Base-by-base conservation (phyloP, 35 echinoderm and acorn worm species). In the Ophioderma brevispina region DNA sequence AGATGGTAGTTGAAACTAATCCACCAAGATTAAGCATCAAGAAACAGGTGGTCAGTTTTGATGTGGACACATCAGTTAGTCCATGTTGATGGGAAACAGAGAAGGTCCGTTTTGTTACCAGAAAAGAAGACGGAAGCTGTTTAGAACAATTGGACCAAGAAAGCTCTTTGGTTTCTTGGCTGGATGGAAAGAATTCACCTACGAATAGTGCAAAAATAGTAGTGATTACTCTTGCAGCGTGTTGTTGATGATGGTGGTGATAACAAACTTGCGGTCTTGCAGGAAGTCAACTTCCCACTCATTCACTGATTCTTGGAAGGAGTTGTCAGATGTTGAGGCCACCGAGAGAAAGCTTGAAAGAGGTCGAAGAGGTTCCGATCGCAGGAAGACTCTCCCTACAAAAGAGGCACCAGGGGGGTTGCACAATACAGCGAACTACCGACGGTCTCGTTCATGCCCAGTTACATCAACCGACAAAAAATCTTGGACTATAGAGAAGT, bases 31-130 rank as follows among this genome's bases (percentile, higher is more conserved):
- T 70, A 70, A 70, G 59, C 59, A 8, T 70, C 15, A 70, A 70
- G 28, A 70, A 70, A 70, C 59, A 70, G n/a, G n/a, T n/a, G n/a
- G 59, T 70, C 59, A 70, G 59, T 70, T 70, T 70, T 70, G 59
- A 70, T 70, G 28, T 70, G 28, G 59, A 30, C 4, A 70, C n/a
- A 25, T 70, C 59, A 13, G 28, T 70, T 30, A 1, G n/a, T 30
- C 4, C 59, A 30, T 70, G 17, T 25, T 4, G 59, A 70, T 70
- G 59, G 59, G 2, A 25, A 70, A 70, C 5, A 30, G 59, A 70
- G 28, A 70, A 70, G 59, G 10, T 25, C 28, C 10, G 59, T 70
- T 70, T 70, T 30, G 1, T 8, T 2, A 70, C 59, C n/a, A n/a
- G n/a, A n/a, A 25, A 25, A 25, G 59, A 30, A 70, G 15, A 30